A percentile compares a stretch with the other conserved stretches of the same genome.
Conservation (phyloP, 2,797 vertebrate species). For the Pseudopleuronectes americanus region DNA sequence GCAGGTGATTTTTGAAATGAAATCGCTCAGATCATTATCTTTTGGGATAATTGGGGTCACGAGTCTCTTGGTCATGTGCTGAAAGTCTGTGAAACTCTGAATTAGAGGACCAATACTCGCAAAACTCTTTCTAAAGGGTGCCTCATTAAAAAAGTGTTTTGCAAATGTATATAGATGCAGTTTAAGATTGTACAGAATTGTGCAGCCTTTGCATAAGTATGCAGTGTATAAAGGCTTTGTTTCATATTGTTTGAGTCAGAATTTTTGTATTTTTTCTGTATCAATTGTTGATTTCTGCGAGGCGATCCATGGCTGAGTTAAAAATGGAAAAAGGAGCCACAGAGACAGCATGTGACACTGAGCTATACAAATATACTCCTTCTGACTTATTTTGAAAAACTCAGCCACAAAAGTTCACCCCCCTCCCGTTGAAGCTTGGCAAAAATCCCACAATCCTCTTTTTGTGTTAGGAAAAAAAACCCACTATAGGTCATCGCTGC, state of each 20-base stretch:
- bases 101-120: not conserved
- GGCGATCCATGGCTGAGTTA: constrained; percentile 6
- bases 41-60: no score
- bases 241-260: not conserved
- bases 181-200: not conserved
- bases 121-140: not conserved
- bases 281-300: constrained; percentile 1
- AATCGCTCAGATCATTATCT: no score
- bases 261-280: not conserved
- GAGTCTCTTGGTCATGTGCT: no score
- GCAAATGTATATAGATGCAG: not conserved
- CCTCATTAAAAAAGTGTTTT: not conserved
- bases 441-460: constrained; percentile 16
- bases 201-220: not conserved
- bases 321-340: not conserved
- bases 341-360: not conserved
- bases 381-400: constrained; percentile 19
- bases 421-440: not conserved
- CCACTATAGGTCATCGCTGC: constrained; percentile 16
- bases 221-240: not conserved
- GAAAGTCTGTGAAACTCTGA: no score
- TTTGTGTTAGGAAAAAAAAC: constrained; percentile 6
- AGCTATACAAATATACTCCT: constrained; percentile 16
- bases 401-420: not conserved
- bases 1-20: no score